Evolutionary conservation across 1,140 invertebrate genomes (phyloP).

Genomic region (Lysiphlebus fabarum): DNA sequence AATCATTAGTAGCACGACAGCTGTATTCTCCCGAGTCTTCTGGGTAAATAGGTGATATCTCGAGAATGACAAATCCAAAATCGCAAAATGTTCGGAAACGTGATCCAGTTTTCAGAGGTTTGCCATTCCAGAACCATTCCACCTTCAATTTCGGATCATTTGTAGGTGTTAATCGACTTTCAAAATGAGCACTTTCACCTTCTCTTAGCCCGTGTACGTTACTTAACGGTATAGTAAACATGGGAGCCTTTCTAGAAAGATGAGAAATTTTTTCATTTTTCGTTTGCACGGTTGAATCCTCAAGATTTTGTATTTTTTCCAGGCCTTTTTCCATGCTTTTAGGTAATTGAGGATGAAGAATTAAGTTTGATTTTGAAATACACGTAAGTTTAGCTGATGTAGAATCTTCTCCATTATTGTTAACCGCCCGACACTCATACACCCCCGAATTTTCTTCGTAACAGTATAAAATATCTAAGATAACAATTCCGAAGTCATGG

Average conservation of each 20-base stretch:
- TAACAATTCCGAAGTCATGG: slow-evolving; percentile 96
- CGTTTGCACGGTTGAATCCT: slow-evolving; percentile 76
- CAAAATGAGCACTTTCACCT: slow-evolving; percentile 92
- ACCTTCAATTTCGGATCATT: slow-evolving; percentile 94
- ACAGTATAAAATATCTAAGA: slow-evolving; percentile 93
- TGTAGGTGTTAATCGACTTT: slow-evolving; percentile 86
- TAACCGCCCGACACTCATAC: slow-evolving; percentile 88
- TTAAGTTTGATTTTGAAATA: slow-evolving; percentile 85
- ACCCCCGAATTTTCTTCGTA: slow-evolving; percentile 95
- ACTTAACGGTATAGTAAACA: slow-evolving; percentile 85
- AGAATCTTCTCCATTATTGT: slow-evolving; percentile 84
- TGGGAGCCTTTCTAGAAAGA: slow-evolving; percentile 76
- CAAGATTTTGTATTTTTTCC: slow-evolving; percentile 88
- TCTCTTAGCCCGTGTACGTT: slow-evolving; percentile 83
- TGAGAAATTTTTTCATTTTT: slow-evolving; percentile 69
- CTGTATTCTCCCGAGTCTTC: slow-evolving; percentile 93
- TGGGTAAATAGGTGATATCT: slow-evolving; percentile 92
- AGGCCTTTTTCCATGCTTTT: slow-evolving; percentile 89
- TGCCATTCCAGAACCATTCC: slow-evolving; percentile 94
- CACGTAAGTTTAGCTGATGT: slow-evolving; percentile 85
- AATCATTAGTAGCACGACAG: slow-evolving; percentile 84
- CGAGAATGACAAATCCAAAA: slow-evolving; percentile 91
- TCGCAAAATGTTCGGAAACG: slow-evolving; percentile 92
- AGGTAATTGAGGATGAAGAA: slow-evolving; percentile 92
- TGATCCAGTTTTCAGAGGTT: slow-evolving; percentile 82